These are phyloP conservation scores for Neosilurus hyrtlii DNA, from an alignment of 2,797 vertebrate genomes.

Conservation along the genomic window DNA sequence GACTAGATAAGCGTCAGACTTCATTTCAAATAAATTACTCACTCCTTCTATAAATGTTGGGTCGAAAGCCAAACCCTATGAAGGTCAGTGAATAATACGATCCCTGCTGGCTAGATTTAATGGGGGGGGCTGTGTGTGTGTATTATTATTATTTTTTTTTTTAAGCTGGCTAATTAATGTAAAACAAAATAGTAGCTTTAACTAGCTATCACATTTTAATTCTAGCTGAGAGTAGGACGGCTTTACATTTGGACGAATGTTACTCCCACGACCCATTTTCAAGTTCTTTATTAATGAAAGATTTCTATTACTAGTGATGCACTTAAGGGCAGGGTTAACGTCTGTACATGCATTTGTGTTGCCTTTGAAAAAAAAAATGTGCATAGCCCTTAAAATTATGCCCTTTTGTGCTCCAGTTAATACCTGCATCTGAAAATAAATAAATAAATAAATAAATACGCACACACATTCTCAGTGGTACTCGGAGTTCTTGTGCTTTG, in stretches of 20 bases:
- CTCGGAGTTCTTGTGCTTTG: no score
- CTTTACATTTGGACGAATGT: neutral
- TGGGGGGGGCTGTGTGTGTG: no score
- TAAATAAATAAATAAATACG: no score
- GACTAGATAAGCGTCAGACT: neutral
- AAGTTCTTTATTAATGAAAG: neutral
- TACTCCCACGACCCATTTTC: no score
- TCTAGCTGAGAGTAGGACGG: neutral
- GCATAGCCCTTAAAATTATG: neutral
- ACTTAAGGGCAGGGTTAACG: conserved; percentile 3
- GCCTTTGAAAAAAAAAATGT: neutral
- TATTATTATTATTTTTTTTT: no score
- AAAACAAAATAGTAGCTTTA: neutral
- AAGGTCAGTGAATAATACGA: neutral
- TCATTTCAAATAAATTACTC: neutral
- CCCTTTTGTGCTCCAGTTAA: neutral
- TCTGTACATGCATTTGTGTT: neutral
- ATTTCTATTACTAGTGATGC: neutral
- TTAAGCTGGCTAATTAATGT: no score
- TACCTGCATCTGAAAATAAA: neutral
- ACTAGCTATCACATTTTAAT: neutral
- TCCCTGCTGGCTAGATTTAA: neutral
- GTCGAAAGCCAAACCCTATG: neutral
- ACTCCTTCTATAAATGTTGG: neutral
- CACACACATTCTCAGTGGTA: neutral